A percentile compares a stretch with the other conserved stretches of the same genome.
These are phyloP conservation scores for Monopis laevigella DNA, from an alignment of 2,888 invertebrate species.

Conservation along the genomic window DNA sequence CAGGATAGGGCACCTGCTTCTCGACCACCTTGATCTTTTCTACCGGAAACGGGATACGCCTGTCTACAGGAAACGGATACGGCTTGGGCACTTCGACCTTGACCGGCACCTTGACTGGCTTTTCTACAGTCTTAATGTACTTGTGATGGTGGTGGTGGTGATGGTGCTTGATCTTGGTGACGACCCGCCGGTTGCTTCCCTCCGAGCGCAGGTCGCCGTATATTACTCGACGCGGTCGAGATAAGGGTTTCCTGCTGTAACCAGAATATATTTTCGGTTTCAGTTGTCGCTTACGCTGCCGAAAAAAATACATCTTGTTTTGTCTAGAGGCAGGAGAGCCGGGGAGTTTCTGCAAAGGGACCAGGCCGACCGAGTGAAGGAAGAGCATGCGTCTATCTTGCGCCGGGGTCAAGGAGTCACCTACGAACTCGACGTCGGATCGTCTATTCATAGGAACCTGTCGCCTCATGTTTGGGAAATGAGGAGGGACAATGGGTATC, in stretches of 20 bases:
- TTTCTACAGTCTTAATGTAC: constrained; percentile 69
- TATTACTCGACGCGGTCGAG: constrained; percentile 26
- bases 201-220: constrained; percentile 36
- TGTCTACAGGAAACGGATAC: constrained; percentile 53
- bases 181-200: constrained; percentile 31
- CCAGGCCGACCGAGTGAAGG: constrained; percentile 43
- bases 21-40: constrained; percentile 37
- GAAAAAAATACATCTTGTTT: constrained; percentile 33
- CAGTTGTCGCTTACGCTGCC: constrained; percentile 35
- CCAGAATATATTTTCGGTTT: constrained; percentile 37
- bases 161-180: constrained; percentile 67
- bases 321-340: constrained; percentile 29
- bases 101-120: constrained; percentile 55
- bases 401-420: constrained; percentile 17
- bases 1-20: constrained; percentile 44
- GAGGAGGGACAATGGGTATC: constrained; percentile 53
- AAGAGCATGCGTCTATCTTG: constrained; percentile 36
- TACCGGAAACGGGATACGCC: constrained; percentile 42
- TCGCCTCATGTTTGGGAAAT: constrained; percentile 26
- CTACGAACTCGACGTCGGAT: constrained; percentile 25
- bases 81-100: constrained; percentile 69
- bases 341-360: constrained; percentile 32
- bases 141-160: constrained; percentile 74
- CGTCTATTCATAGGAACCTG: constrained; percentile 28
- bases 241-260: constrained; percentile 34